phyloP scores from a whole-genome alignment of 2,113 vertebrate species.

The Drymodes brunneopygia region DNA sequence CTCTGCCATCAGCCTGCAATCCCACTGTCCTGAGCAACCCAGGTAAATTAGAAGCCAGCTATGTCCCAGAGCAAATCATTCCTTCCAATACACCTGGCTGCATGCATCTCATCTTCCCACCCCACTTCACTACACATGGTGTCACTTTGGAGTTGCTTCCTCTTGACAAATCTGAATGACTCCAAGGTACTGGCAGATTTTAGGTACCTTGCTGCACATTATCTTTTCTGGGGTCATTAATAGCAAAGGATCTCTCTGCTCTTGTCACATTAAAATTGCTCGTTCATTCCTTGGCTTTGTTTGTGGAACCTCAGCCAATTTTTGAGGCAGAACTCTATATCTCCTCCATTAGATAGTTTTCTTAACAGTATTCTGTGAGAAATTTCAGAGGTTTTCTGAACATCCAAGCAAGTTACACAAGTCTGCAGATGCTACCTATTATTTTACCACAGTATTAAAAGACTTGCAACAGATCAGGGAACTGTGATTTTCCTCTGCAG shows the following conservation, averaged over 20 bases:
- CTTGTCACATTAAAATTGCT: background rate
- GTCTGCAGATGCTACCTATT: background rate
- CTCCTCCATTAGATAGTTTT: background rate
- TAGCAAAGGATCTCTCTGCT: background rate
- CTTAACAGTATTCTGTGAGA: background rate
- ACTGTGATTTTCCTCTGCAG: background rate
- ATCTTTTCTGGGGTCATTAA: background rate
- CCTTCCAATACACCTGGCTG: background rate
- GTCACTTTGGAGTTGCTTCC: background rate
- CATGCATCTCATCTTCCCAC: background rate
- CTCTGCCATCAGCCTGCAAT: background rate
- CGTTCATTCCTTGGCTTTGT: background rate
- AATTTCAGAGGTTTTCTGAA: background rate
- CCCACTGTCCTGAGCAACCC: background rate
- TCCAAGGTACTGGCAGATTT: background rate
- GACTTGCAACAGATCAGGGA: background rate
- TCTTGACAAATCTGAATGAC: background rate
- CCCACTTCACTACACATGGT: background rate
- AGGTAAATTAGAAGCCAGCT: background rate
- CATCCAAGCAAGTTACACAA: background rate
- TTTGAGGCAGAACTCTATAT: background rate
- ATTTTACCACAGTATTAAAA: background rate
- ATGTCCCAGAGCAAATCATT: background rate
- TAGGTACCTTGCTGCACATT: background rate
- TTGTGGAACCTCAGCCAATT: background rate